phyloP scores from a whole-genome alignment of 2,888 invertebrate genomes.

The Ramazzottius varieornatus region DNA sequence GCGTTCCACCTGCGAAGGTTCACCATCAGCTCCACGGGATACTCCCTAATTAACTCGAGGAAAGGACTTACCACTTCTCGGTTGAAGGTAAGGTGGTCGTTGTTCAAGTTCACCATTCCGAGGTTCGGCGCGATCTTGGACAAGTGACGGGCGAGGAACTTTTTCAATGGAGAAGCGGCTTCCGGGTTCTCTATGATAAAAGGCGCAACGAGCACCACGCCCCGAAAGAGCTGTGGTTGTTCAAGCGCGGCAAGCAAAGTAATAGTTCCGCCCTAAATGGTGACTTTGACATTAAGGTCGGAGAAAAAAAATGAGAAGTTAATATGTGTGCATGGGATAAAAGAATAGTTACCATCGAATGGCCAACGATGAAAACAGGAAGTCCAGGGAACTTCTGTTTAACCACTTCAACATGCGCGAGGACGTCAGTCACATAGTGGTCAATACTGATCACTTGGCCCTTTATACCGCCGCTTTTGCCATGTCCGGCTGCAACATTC shows the following conservation, averaged over 20 bases:
- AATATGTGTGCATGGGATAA: too few relatives aligned
- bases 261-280: not conserved
- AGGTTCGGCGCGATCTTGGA: not conserved
- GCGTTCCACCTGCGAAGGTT: not conserved
- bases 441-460: not conserved
- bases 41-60: not conserved
- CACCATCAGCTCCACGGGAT: too few relatives aligned
- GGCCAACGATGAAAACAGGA: not conserved
- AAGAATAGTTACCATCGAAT: slow-evolving; percentile 1
- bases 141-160: not conserved
- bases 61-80: not conserved
- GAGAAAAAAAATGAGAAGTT: not conserved
- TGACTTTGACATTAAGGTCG: not conserved
- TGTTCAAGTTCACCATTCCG: not conserved
- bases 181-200: not conserved
- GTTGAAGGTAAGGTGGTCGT: not conserved
- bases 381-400: not conserved
- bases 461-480: not conserved
- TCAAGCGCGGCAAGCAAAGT: not conserved
- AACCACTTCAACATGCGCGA: not conserved
- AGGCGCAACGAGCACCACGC: not conserved
- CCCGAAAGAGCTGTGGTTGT: not conserved
- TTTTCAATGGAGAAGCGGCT: not conserved
- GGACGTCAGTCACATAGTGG: not conserved
- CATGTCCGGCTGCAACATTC: not conserved